These are phyloP conservation scores for Calliphora vomitoria DNA, from an alignment of 2,888 invertebrate genomes.

Conservation along the genomic window DNA sequence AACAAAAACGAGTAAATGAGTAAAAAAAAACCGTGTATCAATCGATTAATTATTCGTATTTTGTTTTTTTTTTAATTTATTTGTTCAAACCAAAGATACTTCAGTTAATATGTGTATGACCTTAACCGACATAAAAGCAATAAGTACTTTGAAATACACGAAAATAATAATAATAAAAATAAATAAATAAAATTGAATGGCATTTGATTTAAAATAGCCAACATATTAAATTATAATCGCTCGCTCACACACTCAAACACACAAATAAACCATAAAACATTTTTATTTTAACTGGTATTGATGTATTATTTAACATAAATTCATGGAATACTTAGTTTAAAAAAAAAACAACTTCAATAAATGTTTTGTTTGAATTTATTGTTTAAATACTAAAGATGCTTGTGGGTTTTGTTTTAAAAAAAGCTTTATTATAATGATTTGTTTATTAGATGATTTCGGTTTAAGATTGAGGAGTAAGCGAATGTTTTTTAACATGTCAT, in stretches of 20 bases:
- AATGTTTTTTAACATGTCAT: not conserved
- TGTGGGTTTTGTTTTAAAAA: not conserved
- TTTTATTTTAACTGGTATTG: not conserved
- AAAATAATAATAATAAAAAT: slow-evolving; percentile 31
- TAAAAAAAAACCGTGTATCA: slow-evolving; percentile 45
- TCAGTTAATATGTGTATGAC: slow-evolving; percentile 59
- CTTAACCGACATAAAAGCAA: slow-evolving; percentile 70
- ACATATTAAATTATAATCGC: slow-evolving; percentile 45
- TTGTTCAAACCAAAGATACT: slow-evolving; percentile 52
- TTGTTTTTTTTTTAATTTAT: slow-evolving; percentile 40
- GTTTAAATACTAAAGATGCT: not conserved
- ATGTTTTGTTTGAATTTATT: slow-evolving; percentile 2
- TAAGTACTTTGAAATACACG: slow-evolving; percentile 57
- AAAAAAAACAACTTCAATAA: not conserved
- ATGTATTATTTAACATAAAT: slow-evolving; percentile 33
- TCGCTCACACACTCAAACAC: not conserved
- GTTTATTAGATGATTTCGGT: slow-evolving; percentile 15
- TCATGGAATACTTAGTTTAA: slow-evolving; percentile 47
- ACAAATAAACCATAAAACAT: slow-evolving; percentile 34
- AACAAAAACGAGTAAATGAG: slow-evolving; percentile 7
- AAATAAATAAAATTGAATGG: slow-evolving; percentile 52
- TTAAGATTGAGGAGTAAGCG: not conserved
- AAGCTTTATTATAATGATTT: not conserved
- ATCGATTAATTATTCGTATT: slow-evolving; percentile 61
- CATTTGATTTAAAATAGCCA: slow-evolving; percentile 65